These are phyloP conservation scores for Caprella mutica DNA, from an alignment of 2,888 invertebrate species.

Conservation along the genomic window DNA sequence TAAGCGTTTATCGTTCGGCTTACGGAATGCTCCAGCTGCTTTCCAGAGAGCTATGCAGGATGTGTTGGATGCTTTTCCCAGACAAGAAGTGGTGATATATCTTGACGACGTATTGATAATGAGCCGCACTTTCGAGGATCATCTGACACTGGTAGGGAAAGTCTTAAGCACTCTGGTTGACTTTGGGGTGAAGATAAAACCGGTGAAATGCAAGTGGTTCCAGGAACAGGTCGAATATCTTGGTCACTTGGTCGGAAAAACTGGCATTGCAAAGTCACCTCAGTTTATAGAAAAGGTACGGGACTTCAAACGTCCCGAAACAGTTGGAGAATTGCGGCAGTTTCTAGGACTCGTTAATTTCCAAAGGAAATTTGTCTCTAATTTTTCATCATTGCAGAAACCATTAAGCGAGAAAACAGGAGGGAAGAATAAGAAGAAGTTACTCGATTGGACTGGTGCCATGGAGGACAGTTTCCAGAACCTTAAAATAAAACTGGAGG, in stretches of 20 bases:
- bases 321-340: background rate
- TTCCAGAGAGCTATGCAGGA: conserved; percentile 1
- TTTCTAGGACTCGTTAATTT: background rate
- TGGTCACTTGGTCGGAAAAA: background rate
- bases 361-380: background rate
- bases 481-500: background rate
- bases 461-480: background rate
- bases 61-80: background rate
- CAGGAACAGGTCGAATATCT: background rate
- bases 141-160: background rate
- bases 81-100: background rate
- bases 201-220: background rate
- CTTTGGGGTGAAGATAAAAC: background rate
- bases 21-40: background rate
- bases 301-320: background rate
- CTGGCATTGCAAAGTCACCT: background rate
- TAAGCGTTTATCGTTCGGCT: background rate
- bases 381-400: background rate
- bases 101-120: background rate
- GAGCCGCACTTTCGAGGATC: background rate
- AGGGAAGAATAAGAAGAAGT: background rate
- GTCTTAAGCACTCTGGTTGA: background rate
- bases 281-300: background rate
- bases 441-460: background rate
- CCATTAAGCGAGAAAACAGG: background rate